A percentile compares a stretch with the other conserved stretches of the same genome.
These are phyloP conservation scores for Halichoerus grypus DNA, from an alignment of 2,113 vertebrate genomes.

Conservation along the genomic window DNA sequence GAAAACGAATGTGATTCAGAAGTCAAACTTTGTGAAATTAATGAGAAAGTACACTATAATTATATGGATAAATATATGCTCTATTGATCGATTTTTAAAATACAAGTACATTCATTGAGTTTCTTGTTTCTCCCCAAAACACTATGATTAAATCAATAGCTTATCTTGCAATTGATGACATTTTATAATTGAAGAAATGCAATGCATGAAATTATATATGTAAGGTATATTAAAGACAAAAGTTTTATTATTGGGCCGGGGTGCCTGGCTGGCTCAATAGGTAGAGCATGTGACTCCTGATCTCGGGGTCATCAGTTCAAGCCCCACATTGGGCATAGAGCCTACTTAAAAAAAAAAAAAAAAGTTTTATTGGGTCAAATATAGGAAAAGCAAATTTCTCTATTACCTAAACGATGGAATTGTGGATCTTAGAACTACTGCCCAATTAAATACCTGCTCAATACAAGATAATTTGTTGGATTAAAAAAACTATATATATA, in stretches of 20 bases:
- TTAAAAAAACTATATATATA: neutral
- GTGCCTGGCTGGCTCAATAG: neutral
- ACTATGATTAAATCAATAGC: neutral
- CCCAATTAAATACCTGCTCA: neutral
- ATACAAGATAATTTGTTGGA: neutral
- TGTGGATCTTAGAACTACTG: neutral
- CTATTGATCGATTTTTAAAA: neutral
- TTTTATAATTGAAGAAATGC: neutral
- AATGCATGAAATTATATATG: neutral
- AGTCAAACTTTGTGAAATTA: neutral
- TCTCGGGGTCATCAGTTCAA: neutral
- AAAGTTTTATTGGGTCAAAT: neutral
- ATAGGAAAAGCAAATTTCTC: neutral
- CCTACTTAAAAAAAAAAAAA: neutral
- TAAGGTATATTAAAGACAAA: neutral
- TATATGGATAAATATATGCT: neutral
- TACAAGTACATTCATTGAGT: neutral
- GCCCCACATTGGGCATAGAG: neutral
- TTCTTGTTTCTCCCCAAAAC: neutral
- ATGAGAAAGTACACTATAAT: neutral
- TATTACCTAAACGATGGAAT: neutral
- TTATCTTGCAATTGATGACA: neutral
- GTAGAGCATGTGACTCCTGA: neutral
- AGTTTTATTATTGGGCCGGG: neutral
- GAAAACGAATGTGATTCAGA: neutral